These are phyloP conservation scores for Coracopsis vasa DNA, from an alignment of 2,113 vertebrate species.

Conservation along the genomic window DNA sequence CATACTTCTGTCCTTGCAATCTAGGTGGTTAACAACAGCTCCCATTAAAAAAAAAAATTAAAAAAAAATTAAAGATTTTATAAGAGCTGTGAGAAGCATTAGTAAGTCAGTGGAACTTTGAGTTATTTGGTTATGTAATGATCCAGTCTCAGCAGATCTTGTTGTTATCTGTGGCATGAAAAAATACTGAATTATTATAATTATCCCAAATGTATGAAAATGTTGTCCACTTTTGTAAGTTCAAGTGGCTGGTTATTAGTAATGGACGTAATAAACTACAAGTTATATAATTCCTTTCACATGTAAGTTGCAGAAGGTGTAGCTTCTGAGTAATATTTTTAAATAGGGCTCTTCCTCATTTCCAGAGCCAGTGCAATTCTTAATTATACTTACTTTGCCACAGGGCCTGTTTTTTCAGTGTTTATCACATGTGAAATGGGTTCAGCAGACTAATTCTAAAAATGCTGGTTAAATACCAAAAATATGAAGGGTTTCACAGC, in stretches of 20 bases:
- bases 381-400: conserved; percentile 19
- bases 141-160: background rate
- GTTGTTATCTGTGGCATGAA: conserved; percentile 41
- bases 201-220: background rate
- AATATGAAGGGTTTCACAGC: conserved; percentile 35
- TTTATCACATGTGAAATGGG: conserved; percentile 36
- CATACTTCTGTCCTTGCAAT: background rate
- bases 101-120: background rate
- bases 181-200: background rate
- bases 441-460: conserved; percentile 43
- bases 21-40: background rate
- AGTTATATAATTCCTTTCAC: conserved; percentile 6
- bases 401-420: conserved; percentile 6
- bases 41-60: background rate
- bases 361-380: conserved; percentile 3
- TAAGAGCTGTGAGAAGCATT: background rate
- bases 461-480: conserved; percentile 62
- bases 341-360: background rate
- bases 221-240: background rate
- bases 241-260: background rate
- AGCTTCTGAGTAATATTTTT: conserved; percentile 7
- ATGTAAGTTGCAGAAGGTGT: background rate
- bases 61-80: background rate
- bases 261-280: background rate
- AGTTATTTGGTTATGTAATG: conserved; percentile 12